These are phyloP conservation scores for Calycopis cecrops DNA, from an alignment of 1,140 invertebrate species.

Conservation along the genomic window DNA sequence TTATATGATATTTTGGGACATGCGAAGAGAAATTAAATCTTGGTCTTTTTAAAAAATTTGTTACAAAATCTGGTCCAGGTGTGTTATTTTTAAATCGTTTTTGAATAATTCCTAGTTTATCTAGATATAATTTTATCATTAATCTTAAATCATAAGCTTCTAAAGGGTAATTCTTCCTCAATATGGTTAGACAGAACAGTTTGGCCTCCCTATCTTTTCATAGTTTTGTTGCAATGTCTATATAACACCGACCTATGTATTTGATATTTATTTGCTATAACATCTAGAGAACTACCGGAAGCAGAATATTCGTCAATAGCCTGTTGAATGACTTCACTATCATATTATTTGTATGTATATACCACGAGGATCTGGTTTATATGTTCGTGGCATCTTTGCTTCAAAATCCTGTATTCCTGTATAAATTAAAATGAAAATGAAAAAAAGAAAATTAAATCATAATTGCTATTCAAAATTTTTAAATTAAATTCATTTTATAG, in stretches of 20 bases:
- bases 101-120: slow-evolving; percentile 1
- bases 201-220: slow-evolving; percentile 22
- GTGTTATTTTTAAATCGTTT: slow-evolving; percentile 12
- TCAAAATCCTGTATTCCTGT: too few species aligned
- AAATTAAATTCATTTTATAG: too few species aligned
- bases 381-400: slow-evolving; percentile 22
- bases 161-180: slow-evolving; percentile 20
- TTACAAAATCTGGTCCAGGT: slow-evolving; percentile 18
- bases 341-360: slow-evolving; percentile 23
- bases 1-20: slow-evolving; percentile 20
- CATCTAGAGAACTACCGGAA: slow-evolving; percentile 13
- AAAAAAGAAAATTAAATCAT: too few species aligned
- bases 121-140: slow-evolving; percentile 15
- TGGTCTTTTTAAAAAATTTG: slow-evolving; percentile 21
- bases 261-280: slow-evolving; percentile 23
- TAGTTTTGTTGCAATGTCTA: slow-evolving; percentile 19
- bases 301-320: slow-evolving; percentile 20
- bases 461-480: too few species aligned
- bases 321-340: slow-evolving; percentile 17
- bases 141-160: slow-evolving; percentile 24
- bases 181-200: slow-evolving; percentile 19
- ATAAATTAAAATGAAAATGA: too few species aligned
- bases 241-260: slow-evolving; percentile 25
- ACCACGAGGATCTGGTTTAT: slow-evolving; percentile 19
- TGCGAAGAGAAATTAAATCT: slow-evolving; percentile 18